A percentile compares a stretch with the other conserved stretches of the same genome.
phyloP scores from a whole-genome alignment of 2,888 invertebrate species.

The Lagria hirta region DNA sequence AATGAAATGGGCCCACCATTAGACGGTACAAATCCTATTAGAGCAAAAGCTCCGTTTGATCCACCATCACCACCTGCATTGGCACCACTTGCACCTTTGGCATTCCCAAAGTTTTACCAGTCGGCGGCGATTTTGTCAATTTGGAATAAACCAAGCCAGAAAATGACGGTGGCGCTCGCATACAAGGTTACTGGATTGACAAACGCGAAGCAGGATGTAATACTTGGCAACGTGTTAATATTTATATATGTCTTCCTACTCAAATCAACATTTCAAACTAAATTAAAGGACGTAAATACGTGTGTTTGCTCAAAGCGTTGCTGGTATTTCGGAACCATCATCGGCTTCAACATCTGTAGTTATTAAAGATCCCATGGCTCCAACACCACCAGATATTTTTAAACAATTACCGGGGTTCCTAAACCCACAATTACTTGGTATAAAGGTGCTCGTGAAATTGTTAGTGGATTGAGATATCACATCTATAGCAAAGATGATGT shows the following conservation, averaged over 20 bases:
- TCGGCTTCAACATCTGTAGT: slow-evolving; percentile 84
- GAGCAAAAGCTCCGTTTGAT: slow-evolving; percentile 85
- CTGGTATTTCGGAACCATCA: slow-evolving; percentile 88
- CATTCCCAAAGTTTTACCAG: slow-evolving; percentile 85
- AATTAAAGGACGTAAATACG: slow-evolving; percentile 96
- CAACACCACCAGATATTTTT: slow-evolving; percentile 87
- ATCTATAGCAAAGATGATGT: slow-evolving; percentile 90
- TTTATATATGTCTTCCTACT: slow-evolving; percentile 75
- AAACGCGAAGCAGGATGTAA: slow-evolving; percentile 88
- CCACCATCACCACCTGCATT: slow-evolving; percentile 91
- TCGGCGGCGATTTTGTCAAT: slow-evolving; percentile 97
- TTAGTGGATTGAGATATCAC: slow-evolving; percentile 87
- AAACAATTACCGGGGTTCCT: slow-evolving; percentile 85
- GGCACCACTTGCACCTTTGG: no score
- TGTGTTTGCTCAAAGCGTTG: slow-evolving; percentile 94
- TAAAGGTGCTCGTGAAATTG: slow-evolving; percentile 96
- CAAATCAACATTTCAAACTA: slow-evolving; percentile 93
- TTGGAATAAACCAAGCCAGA: slow-evolving; percentile 94
- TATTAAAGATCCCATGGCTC: slow-evolving; percentile 87
- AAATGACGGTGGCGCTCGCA: slow-evolving; percentile 91
- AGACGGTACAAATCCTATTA: slow-evolving; percentile 84
- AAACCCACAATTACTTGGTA: slow-evolving; percentile 93
- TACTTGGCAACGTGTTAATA: slow-evolving; percentile 90
- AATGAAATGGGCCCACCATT: slow-evolving; percentile 92
- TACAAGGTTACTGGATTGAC: slow-evolving; percentile 99